Base-by-base conservation (phyloP, 2,113 vertebrate species). In the Passer montanus region DNA sequence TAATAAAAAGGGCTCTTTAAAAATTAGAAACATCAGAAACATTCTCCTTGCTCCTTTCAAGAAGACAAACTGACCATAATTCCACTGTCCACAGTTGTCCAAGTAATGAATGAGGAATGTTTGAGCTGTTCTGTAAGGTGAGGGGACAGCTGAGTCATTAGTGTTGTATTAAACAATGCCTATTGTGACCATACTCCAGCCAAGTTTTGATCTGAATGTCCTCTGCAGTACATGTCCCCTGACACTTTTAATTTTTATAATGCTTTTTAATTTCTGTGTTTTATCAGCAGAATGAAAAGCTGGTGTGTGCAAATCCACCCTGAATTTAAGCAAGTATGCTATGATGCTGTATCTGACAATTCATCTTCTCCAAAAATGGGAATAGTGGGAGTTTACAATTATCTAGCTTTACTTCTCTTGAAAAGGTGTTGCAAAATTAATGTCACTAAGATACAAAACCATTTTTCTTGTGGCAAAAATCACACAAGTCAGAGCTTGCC, bases 381-480 rank as follows among this genome's bases (percentile, higher is more conserved):
- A 77, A 93, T 93, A 94, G 92, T 67, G 68, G 77, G 84, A 60
- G 19, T 95, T 97, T 95, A 68, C 50, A 92, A 96, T 95, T 80
- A 91, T 59, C 68, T 64, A 53, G 79, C 75, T 96, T 94, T 90
- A 92, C 76, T 97, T 97, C 67, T 94, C 79, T 70, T 22, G 35
- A 74, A 89, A 87, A 89, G 78, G 50, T 81, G 31, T 73, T 94
- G 74, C 64, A 94, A 86, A 97, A 96, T 78, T 77, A 87, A 96
- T 94, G 73, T 53, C 56, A 82, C 64, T 26, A 72, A 94, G 80
- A 93, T 80, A 88, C 87, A 73, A 94, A 44, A 87, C 50, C 58
- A 96, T 96, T 96, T 96, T 98, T 97, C 93, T 96, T 94, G 81
- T 80, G 50, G 82, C 89, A 97, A 97, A 96, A 96, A 92, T 92